These are phyloP conservation scores for Cricetomys ansorgei DNA, from an alignment of 2,113 vertebrate genomes.

Conservation along the genomic window DNA sequence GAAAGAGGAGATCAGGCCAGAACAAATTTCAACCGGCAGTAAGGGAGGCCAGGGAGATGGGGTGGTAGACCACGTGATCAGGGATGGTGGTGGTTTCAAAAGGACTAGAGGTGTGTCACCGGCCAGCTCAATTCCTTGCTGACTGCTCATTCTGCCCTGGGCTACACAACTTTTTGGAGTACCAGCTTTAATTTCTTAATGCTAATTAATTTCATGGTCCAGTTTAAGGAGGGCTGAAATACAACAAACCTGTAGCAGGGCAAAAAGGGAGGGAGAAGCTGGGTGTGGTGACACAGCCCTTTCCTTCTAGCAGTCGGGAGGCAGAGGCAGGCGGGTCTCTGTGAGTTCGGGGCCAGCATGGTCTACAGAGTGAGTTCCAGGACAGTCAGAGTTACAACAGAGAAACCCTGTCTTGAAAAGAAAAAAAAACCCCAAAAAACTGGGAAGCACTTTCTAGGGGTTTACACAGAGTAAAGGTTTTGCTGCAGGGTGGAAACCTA, in stretches of 20 bases:
- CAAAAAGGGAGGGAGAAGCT: background rate
- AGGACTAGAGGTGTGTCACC: background rate
- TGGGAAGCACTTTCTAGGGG: too few species aligned
- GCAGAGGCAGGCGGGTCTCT: background rate
- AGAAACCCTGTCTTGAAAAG: background rate
- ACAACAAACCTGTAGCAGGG: background rate
- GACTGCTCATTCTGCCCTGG: background rate
- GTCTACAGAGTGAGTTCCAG: background rate
- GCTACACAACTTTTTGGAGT: background rate
- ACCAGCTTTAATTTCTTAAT: constrained; percentile 36
- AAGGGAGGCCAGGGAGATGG: background rate
- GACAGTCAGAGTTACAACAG: background rate
- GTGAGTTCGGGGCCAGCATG: background rate
- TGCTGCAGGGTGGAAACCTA: too few species aligned
- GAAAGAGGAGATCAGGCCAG: background rate
- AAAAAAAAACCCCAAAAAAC: too few species aligned
- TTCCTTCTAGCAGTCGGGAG: background rate
- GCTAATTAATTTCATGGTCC: background rate
- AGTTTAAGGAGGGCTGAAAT: background rate
- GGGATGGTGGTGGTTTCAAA: background rate
- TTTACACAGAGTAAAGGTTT: too few species aligned
- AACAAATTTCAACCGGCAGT: background rate
- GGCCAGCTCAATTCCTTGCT: background rate
- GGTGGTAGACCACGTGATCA: background rate
- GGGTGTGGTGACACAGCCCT: background rate